phyloP scores from a whole-genome alignment of 64 coral and sea anemone species.

The Platygyra sinensis region DNA sequence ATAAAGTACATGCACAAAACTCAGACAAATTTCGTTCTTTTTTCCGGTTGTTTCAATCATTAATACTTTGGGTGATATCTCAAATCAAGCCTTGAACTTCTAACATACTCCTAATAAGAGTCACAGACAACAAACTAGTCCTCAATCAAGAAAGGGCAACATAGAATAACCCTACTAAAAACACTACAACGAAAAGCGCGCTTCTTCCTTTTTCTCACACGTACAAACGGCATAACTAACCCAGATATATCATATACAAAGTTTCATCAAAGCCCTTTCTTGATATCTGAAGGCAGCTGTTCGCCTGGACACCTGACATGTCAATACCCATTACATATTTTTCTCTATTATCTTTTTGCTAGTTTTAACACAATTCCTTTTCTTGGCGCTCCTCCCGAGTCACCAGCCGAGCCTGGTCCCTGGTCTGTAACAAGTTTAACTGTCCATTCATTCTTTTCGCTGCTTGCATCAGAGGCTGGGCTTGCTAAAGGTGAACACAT shows the following conservation, averaged over 20 bases:
- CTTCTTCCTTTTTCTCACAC: not conserved
- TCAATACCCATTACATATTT: not conserved
- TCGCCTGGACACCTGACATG: not conserved
- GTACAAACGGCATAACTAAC: not conserved
- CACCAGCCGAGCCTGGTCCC: slow-evolving; percentile 51
- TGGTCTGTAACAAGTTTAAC: slow-evolving; percentile 83
- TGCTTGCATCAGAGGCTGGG: slow-evolving; percentile 70
- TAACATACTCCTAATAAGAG: not conserved
- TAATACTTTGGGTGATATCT: not conserved
- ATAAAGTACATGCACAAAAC: slow-evolving; percentile 24
- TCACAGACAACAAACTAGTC: not conserved
- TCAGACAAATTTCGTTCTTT: not conserved
- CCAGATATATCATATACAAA: not conserved
- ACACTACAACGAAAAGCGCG: not conserved
- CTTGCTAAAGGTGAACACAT: slow-evolving; percentile 92
- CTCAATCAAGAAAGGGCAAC: slow-evolving; percentile 39
- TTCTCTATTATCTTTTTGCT: slow-evolving; percentile 85
- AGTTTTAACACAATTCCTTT: slow-evolving; percentile 98
- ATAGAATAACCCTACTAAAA: not conserved
- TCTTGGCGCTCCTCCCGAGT: slow-evolving; percentile 65
- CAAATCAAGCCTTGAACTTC: not conserved
- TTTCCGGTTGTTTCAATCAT: not conserved
- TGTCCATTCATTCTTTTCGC: slow-evolving; percentile 93
- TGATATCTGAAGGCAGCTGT: slow-evolving; percentile 22
- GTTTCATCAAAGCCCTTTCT: not conserved